A percentile compares a stretch with the other conserved stretches of the same genome.
Evolutionary conservation across 2,797 vertebrate species (phyloP).

Genomic region (Eleutherodactylus coqui): DNA sequence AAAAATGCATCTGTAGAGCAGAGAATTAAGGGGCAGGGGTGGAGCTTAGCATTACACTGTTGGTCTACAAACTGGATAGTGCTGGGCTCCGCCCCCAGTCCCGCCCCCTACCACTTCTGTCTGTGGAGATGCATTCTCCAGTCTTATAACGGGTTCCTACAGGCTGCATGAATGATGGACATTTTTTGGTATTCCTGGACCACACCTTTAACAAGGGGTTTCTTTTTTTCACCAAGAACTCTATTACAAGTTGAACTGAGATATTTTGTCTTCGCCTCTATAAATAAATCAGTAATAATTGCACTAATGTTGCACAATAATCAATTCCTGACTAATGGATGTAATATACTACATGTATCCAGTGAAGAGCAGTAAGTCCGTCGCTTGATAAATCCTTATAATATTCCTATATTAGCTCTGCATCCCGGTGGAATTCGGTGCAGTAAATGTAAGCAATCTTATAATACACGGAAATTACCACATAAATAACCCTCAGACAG

Average conservation of each 20-base stretch:
- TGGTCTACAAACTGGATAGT: no score
- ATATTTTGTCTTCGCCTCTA: background rate
- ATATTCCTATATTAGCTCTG: background rate
- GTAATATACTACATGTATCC: background rate
- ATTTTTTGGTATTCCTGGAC: no score
- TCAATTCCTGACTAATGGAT: constrained; percentile 16
- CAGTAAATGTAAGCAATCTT: background rate
- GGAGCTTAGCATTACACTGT: no score
- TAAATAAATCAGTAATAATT: background rate
- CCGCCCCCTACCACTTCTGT: no score
- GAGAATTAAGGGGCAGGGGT: no score
- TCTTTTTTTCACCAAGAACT: background rate
- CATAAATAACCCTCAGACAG: background rate
- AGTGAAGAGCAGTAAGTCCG: background rate
- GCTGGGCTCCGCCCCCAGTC: no score
- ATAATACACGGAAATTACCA: background rate
- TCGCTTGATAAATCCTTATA: constrained; percentile 30
- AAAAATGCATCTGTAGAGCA: no score
- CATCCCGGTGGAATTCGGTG: background rate
- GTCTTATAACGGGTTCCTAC: no score
- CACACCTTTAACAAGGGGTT: no score
- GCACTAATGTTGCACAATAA: background rate
- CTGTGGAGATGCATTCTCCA: no score
- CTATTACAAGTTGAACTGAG: background rate
- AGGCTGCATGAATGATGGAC: no score